phyloP scores from a whole-genome alignment of 1,140 invertebrate genomes.

The Danaus melanippus region DNA sequence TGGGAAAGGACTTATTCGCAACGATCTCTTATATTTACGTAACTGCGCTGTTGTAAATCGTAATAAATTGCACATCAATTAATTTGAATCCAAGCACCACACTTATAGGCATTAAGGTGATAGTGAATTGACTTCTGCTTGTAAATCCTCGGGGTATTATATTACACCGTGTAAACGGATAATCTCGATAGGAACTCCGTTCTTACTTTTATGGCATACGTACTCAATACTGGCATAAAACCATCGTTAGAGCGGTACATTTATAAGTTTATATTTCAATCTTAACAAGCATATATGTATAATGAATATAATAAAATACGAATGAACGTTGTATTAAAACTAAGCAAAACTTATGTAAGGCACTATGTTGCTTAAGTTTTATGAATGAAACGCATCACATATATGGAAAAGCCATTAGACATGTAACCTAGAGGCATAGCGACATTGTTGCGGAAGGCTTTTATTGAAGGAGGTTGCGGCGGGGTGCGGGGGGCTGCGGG shows the following conservation, averaged over 20 bases:
- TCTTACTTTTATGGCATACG: slow-evolving; percentile 38
- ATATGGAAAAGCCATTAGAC: slow-evolving; percentile 21
- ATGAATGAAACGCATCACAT: slow-evolving; percentile 26
- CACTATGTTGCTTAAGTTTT: slow-evolving; percentile 24
- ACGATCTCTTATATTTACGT: slow-evolving; percentile 11
- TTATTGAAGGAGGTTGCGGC: slow-evolving; percentile 40
- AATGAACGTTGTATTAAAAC: too few species aligned
- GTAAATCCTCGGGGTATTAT: slow-evolving; percentile 33
- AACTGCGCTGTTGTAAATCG: slow-evolving; percentile 26
- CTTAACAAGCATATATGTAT: too few species aligned
- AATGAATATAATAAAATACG: too few species aligned
- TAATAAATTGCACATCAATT: slow-evolving; percentile 50
- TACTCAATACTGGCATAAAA: slow-evolving; percentile 35
- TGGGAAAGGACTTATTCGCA: too few species aligned
- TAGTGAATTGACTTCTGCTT: slow-evolving; percentile 37
- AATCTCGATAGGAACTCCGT: slow-evolving; percentile 45
- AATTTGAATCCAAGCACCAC: slow-evolving; percentile 37
- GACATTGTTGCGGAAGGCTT: slow-evolving; percentile 43
- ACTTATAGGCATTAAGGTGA: slow-evolving; percentile 45
- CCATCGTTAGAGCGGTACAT: slow-evolving; percentile 25
- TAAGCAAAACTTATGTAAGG: too few species aligned
- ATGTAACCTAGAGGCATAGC: slow-evolving; percentile 27
- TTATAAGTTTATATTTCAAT: too few species aligned
- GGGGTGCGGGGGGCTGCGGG: slow-evolving; percentile 13
- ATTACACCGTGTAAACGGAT: slow-evolving; percentile 45